Evolutionary conservation across 2,888 invertebrate genomes (phyloP).

Genomic region (Athripsodes cinereus): DNA sequence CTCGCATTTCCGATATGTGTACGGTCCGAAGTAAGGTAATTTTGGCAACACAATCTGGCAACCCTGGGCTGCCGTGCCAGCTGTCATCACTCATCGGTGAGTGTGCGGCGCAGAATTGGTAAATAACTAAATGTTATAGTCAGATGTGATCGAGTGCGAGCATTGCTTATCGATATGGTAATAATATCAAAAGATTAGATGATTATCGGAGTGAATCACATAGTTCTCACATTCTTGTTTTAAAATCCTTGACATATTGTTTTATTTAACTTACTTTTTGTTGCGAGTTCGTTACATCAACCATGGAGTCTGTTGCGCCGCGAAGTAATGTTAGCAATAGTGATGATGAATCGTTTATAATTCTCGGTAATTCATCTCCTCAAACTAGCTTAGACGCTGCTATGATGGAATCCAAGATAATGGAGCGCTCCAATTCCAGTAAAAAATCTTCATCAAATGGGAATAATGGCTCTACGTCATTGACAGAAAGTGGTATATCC

Average conservation of each 20-base stretch:
- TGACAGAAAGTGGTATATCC: background rate
- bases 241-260: no score
- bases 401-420: conserved; percentile 19
- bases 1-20: no score
- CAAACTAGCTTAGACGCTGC: conserved; percentile 38
- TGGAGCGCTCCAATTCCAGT: conserved; percentile 1
- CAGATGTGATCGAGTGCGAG: no score
- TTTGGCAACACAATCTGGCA: no score
- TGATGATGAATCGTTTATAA: conserved; percentile 48
- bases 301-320: background rate
- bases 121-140: no score
- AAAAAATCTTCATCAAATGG: background rate
- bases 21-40: no score
- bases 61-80: no score
- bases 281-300: background rate
- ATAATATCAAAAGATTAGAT: background rate
- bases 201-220: background rate
- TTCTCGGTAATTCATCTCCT: conserved; percentile 42
- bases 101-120: no score
- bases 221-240: no score
- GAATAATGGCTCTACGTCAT: background rate
- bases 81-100: no score
- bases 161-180: no score
- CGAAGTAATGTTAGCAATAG: background rate
- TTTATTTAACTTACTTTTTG: background rate